phyloP scores from a whole-genome alignment of 2,888 invertebrate genomes.

The Empis stercorea region DNA sequence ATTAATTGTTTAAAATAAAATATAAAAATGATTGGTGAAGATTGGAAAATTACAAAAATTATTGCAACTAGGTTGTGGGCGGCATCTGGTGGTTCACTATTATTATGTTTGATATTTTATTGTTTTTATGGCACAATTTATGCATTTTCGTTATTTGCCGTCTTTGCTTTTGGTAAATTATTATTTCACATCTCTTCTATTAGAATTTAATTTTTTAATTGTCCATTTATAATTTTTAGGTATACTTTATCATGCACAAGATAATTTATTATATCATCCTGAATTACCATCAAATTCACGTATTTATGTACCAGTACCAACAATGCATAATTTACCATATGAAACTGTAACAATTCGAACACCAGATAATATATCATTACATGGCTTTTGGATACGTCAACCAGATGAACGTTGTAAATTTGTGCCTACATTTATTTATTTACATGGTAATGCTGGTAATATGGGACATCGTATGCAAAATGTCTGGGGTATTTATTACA shows the following conservation, averaged over 20 bases:
- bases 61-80: conserved; percentile 52
- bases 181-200: conserved; percentile 13
- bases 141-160: conserved; percentile 53
- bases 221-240: conserved; percentile 39
- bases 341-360: conserved; percentile 68
- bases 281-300: conserved; percentile 80
- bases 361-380: conserved; percentile 62
- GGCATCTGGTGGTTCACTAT: conserved; percentile 56
- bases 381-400: conserved; percentile 72
- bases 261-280: conserved; percentile 76
- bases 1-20: no score
- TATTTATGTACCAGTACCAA: conserved; percentile 75
- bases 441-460: conserved; percentile 96
- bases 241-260: conserved; percentile 74
- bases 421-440: conserved; percentile 74
- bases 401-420: conserved; percentile 49
- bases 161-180: conserved; percentile 64
- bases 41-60: conserved; percentile 1
- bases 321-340: conserved; percentile 72
- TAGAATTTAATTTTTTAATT: conserved; percentile 1
- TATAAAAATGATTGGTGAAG: background rate
- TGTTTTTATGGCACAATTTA: conserved; percentile 71
- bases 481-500: conserved; percentile 71
- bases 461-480: conserved; percentile 88
- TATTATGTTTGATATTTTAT: conserved; percentile 63